Evolutionary conservation across 2,797 vertebrate species (phyloP).

Genomic region (Sebastes nivosus): DNA sequence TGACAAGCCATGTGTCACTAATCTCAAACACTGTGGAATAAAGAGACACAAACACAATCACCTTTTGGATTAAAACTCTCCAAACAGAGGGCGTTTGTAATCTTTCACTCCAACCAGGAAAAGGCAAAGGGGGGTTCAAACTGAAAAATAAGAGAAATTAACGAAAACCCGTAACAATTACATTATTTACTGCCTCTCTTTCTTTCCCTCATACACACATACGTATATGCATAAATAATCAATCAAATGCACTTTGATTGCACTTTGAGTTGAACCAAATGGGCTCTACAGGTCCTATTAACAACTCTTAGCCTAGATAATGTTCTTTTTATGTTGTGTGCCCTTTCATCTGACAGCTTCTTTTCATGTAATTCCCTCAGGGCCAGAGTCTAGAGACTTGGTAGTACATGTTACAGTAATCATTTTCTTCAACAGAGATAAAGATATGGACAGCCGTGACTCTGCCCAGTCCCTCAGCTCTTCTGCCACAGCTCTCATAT

Average conservation of each 20-base stretch:
- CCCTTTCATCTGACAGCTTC: constrained; percentile 73
- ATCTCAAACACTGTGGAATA: constrained; percentile 72
- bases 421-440: constrained; percentile 66
- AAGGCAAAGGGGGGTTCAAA: neutral
- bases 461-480: constrained; percentile 40
- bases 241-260: constrained; percentile 13
- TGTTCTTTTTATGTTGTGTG: constrained; percentile 67
- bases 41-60: constrained; percentile 70
- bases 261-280: constrained; percentile 25
- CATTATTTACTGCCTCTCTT: neutral
- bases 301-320: constrained; percentile 59
- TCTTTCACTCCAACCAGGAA: constrained; percentile 43
- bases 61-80: constrained; percentile 63
- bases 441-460: constrained; percentile 65
- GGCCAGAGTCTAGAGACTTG: constrained; percentile 58
- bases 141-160: constrained; percentile 9
- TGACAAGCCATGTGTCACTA: constrained; percentile 82
- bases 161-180: neutral
- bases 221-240: neutral
- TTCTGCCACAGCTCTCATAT: constrained; percentile 54
- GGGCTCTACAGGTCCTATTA: constrained; percentile 40
- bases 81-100: constrained; percentile 36
- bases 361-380: constrained; percentile 61
- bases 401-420: constrained; percentile 65
- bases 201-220: neutral